phyloP scores from a whole-genome alignment of 1,140 invertebrate species.

The Listronotus bonariensis region DNA sequence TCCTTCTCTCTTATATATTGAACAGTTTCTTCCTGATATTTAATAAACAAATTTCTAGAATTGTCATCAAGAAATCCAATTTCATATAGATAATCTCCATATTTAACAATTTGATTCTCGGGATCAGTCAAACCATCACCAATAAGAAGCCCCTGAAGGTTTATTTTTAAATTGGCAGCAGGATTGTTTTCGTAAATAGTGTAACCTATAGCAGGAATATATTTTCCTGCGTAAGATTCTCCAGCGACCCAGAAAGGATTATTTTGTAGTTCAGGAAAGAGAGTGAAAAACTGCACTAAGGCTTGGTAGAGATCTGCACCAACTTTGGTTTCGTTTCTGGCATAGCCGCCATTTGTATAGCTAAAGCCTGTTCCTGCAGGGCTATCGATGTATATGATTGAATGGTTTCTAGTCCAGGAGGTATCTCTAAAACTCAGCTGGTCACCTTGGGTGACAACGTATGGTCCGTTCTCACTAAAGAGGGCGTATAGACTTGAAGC shows the following conservation, averaged over 20 bases:
- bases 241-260: constrained; percentile 78
- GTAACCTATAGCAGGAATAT: constrained; percentile 77
- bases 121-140: constrained; percentile 81
- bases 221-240: constrained; percentile 87
- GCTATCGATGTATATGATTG: constrained; percentile 82
- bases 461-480: constrained; percentile 39
- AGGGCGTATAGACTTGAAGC: constrained; percentile 27
- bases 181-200: constrained; percentile 69
- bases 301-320: constrained; percentile 68
- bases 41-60: constrained; percentile 61
- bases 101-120: constrained; percentile 64
- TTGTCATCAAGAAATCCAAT: constrained; percentile 73
- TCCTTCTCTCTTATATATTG: constrained; percentile 19
- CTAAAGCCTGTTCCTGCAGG: constrained; percentile 81
- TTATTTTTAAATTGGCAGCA: constrained; percentile 63
- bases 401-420: constrained; percentile 75
- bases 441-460: constrained; percentile 16
- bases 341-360: constrained; percentile 68
- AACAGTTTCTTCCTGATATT: constrained; percentile 3
- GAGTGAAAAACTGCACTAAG: constrained; percentile 69
- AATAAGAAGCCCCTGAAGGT: constrained; percentile 76
- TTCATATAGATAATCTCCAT: constrained; percentile 72
- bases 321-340: constrained; percentile 66
- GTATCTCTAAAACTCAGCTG: constrained; percentile 48
- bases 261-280: constrained; percentile 69